A percentile compares a stretch with the other conserved stretches of the same genome.
Conservation (phyloP, 2,797 vertebrate genomes). For the Echiichthys vipera region DNA sequence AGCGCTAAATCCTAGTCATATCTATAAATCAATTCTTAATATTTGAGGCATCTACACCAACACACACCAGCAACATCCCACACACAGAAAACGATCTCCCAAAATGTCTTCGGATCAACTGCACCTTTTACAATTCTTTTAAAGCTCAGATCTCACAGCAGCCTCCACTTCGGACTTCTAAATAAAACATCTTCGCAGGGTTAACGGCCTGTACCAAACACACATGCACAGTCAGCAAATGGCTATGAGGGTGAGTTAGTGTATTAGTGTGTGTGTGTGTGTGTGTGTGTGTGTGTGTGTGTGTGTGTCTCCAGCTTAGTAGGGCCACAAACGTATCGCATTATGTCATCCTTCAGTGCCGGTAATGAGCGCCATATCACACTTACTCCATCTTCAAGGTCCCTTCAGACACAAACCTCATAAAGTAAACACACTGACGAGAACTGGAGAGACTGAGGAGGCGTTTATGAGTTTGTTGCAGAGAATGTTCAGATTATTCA, state of each 20-base stretch:
- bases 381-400: constrained; percentile 26
- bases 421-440: constrained; percentile 31
- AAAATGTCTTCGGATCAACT: background rate
- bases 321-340: constrained; percentile 28
- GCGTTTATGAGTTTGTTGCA: constrained; percentile 11
- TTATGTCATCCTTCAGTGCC: constrained; percentile 29
- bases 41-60: too few species aligned
- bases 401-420: constrained; percentile 31
- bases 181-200: constrained; percentile 30
- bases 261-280: background rate
- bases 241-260: background rate
- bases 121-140: constrained; percentile 1
- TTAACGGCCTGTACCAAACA: constrained; percentile 15
- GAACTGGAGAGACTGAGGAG: constrained; percentile 9
- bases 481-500: constrained; percentile 24
- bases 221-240: background rate
- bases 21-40: too few species aligned
- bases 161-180: constrained; percentile 28
- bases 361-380: constrained; percentile 49
- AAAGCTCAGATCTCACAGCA: constrained; percentile 13
- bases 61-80: too few species aligned
- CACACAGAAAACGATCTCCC: too few species aligned
- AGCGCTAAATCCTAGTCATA: too few species aligned
- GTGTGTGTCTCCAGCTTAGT: constrained; percentile 19
- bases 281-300: constrained; percentile 6